Evolutionary conservation across 2,888 invertebrate species (phyloP).

Genomic region (Eupithecia centaureata): DNA sequence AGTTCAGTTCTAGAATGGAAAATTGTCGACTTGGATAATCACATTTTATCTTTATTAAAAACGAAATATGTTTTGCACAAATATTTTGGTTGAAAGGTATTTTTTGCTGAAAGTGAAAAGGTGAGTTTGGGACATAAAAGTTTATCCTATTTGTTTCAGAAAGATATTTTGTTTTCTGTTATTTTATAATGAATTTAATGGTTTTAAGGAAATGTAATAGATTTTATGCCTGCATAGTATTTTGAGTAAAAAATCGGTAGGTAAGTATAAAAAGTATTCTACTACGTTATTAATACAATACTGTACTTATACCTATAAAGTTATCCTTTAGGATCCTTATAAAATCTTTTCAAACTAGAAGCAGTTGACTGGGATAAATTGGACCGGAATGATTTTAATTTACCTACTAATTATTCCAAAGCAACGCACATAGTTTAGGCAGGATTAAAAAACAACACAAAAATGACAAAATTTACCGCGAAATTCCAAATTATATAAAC

Average conservation of each 20-base stretch:
- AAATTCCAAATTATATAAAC: neutral
- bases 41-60: slow-evolving; percentile 50
- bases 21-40: slow-evolving; percentile 47
- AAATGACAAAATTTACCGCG: neutral
- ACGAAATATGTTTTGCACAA: slow-evolving; percentile 33
- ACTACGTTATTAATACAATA: no score
- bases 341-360: neutral
- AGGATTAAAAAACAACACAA: neutral
- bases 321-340: no score
- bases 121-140: neutral
- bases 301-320: no score
- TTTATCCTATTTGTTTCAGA: neutral
- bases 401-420: neutral
- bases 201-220: neutral
- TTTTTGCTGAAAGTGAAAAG: neutral
- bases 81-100: slow-evolving; percentile 11
- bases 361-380: no score
- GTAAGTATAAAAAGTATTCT: no score
- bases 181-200: neutral
- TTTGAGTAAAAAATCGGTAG: no score
- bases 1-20: slow-evolving; percentile 35
- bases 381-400: no score
- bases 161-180: neutral
- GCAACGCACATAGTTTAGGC: neutral
- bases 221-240: neutral